Evolutionary conservation across 1,140 invertebrate species (phyloP), one percentile per base, ranked within the genome.

Genomic region (Rhynchophorus ferrugineus): DNA sequence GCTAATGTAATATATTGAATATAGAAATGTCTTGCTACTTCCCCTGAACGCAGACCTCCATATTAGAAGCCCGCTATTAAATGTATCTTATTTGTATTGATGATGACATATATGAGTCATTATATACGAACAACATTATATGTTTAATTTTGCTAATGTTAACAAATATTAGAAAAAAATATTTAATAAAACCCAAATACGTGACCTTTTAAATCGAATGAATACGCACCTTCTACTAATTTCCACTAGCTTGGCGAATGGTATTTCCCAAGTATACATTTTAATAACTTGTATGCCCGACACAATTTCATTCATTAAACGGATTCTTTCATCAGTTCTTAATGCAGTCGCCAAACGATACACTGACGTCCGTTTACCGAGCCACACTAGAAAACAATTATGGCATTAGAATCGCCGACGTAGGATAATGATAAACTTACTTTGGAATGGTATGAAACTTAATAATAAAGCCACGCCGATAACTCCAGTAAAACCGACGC

Each of bases 211-310:
- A n/a, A n/a, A n/a, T n/a, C n/a, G n/a, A n/a, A n/a, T n/a, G n/a
- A n/a, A n/a, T n/a, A n/a, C n/a, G n/a, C n/a, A 76, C 75, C 70
- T 63, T 57, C 61, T 52, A 9, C 24, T 42, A 9, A 49, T 11
- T 57, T 59, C 54, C 2, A 62, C 61, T 3, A 66, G 46, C 49
- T 56, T 58, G 16, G 59, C 55, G 48, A 66, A 66, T 0, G 85
- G 85, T 45, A 82, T 78, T 65, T 92, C 88, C 89, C 89, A 92
- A 0, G 84, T 81, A 62, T 90, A 91, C 89, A 94, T 92, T 71
- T 95, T 95, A 35, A 71, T 71, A 50, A 87, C 81, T 69, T 84
- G 76, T 69, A 90, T 87, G n/a, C 83, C 85, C 20, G 73, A 72
- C 41, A 89, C 82, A 29, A 90, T 83, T 69, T 89, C 85, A 63